These are phyloP conservation scores for Merops nubicus DNA, from an alignment of 2,113 vertebrate genomes.

Conservation along the genomic window DNA sequence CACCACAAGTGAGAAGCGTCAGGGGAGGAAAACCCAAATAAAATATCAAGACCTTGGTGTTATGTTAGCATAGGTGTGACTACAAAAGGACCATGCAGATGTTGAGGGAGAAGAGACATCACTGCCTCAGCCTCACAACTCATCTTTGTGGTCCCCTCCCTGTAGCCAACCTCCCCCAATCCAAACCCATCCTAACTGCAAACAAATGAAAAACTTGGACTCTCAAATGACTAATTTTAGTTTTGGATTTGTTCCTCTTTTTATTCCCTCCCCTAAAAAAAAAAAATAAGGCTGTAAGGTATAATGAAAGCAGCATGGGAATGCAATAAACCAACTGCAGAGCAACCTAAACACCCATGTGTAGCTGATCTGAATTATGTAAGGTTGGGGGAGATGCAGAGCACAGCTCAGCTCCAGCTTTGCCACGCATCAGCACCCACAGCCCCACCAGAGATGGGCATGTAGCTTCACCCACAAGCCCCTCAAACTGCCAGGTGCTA, in stretches of 20 bases:
- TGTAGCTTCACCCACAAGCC: neutral
- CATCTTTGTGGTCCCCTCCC: neutral
- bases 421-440: neutral
- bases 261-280: neutral
- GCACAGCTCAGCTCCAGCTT: neutral
- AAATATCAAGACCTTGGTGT: neutral
- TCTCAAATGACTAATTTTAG: conserved; percentile 24
- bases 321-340: conserved; percentile 22
- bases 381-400: neutral
- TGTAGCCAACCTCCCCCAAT: neutral
- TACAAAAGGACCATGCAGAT: fast-evolving
- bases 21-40: neutral
- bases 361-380: neutral
- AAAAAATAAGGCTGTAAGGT: neutral
- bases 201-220: conserved; percentile 25
- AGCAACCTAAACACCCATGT: conserved; percentile 1
- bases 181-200: neutral
- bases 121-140: neutral
- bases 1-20: neutral
- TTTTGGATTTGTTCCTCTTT: conserved; percentile 25
- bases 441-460: neutral
- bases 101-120: neutral
- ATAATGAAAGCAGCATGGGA: conserved; percentile 66
- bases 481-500: neutral
- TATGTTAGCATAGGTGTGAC: fast-evolving